Evolutionary conservation across 2,797 vertebrate genomes (phyloP), one percentile per base, ranked within the genome.

Genomic region (Chromobotia macracanthus): DNA sequence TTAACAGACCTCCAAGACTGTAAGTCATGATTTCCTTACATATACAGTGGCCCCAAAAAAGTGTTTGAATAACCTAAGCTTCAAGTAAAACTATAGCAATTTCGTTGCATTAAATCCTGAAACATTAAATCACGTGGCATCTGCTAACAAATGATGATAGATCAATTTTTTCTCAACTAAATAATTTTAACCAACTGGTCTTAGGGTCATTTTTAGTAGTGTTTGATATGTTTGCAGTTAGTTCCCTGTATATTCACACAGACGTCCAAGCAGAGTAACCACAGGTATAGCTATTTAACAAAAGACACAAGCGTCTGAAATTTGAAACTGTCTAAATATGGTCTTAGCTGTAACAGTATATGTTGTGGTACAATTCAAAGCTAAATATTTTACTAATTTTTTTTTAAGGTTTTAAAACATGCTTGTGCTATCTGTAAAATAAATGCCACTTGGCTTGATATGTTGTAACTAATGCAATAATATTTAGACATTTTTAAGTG

Each of bases 1-100:
- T 46, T 72, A 79, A 55, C 18, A 41, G 77, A n/a, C 67, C 68
- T 64, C 69, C 48, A 72, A 28, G 70, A 46, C 25, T 79, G 19
- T 66, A 72, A 66, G n/a, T 65, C 69, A 58, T n/a, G 7, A 53
- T 38, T 58, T 65, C 61, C 61, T 21, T 19, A 12, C 9, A 46
- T 46, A 35, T 48, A 31, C 58, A 31, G 25, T 61, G 58, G 58
- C 58, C 23, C 25, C 25, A 16, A 28, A 60, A n/a, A 61, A 15
- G 58, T 28, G 58, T 61, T 61, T 61, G 25, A 18, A 31, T 13
- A 61, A 11, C 58, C 25, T 61, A 25, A 58, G 55, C 55, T 3
- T 12, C 19, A 23, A 12, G 21, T 23, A 6, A 61, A 31, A 31
- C 25, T 7, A 31, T 15, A 61, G 28, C 15, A 16, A 12, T 25